Evolutionary conservation across 2,797 vertebrate species (phyloP).

Genomic region (Rousettus madagascariensis): DNA sequence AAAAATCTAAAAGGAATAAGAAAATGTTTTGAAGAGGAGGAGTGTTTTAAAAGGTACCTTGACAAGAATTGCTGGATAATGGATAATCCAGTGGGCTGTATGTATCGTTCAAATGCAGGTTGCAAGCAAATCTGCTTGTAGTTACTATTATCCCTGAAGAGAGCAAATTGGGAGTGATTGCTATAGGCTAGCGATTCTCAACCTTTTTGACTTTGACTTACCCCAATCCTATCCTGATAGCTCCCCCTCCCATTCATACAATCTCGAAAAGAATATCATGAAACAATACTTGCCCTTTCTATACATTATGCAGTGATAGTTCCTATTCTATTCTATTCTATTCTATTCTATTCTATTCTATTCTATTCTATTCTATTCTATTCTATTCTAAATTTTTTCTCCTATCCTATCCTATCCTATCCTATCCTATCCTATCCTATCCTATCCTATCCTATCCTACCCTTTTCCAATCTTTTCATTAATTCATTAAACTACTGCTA

Average conservation of each 20-base stretch:
- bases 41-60: constrained; percentile 23
- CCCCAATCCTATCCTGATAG: background rate
- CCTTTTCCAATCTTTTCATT: background rate
- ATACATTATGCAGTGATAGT: background rate
- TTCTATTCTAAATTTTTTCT: no score
- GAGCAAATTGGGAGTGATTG: background rate
- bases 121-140: background rate
- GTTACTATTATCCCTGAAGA: background rate
- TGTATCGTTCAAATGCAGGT: background rate
- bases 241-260: background rate
- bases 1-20: constrained; percentile 41
- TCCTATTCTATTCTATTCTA: background rate
- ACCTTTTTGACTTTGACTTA: background rate
- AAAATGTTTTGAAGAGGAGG: constrained; percentile 19
- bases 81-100: background rate
- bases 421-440: background rate
- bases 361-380: no score
- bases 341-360: no score
- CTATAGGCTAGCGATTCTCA: background rate
- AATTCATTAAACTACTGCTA: background rate
- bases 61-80: background rate
- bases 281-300: background rate
- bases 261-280: background rate
- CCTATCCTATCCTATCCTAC: background rate
- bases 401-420: background rate